Evolutionary conservation across 2,888 invertebrate genomes (phyloP), one percentile per base, ranked within the genome.

Genomic region (Noctua janthe): DNA sequence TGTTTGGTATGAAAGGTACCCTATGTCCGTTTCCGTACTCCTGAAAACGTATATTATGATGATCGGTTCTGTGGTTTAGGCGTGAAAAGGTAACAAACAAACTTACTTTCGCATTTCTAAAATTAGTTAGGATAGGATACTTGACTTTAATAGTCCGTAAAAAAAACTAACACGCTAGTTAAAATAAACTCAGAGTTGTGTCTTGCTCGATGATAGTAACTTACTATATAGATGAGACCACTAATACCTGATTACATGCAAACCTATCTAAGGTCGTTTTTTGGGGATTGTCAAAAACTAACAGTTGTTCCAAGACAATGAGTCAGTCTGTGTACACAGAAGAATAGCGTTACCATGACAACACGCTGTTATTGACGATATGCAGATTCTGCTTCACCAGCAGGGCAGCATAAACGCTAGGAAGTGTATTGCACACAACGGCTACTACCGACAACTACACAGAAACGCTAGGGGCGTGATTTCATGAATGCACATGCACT

Each of bases 361-460:
- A 76, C 35, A 47, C 13, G 10, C n/a, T 76, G 15, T 59, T 35
- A n/a, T 35, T n/a, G 10, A 4, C 17, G 7, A 7, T n/a, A 73
- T 54, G 20, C 54, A 29, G 51, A 54, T 74, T 43, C 39, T 43
- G 20, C 39, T 75, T 4, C 10, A 29, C 15, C 10, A n/a, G 20
- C 29, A 75, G 75, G 75, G 43, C 20, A 75, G 51, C 75, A 75
- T 75, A 43, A 54, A 23, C 20, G 15, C 75, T 54, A 75, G 51
- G 29, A 74, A 75, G 51, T 75, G 10, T 74, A 51, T 74, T 3
- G 17, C n/a, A 51, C n/a, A 39, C 39, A 74, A 15, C 20, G 39
- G n/a, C 35, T 49, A 17, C 49, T 64, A 64, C 7, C 17, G 8
- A 64, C 35, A 17, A 17, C 64, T 64, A 64, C 35, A 39, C 51